Evolutionary conservation across 2,113 vertebrate genomes (phyloP).

Genomic region (Pseudonaja textilis): DNA sequence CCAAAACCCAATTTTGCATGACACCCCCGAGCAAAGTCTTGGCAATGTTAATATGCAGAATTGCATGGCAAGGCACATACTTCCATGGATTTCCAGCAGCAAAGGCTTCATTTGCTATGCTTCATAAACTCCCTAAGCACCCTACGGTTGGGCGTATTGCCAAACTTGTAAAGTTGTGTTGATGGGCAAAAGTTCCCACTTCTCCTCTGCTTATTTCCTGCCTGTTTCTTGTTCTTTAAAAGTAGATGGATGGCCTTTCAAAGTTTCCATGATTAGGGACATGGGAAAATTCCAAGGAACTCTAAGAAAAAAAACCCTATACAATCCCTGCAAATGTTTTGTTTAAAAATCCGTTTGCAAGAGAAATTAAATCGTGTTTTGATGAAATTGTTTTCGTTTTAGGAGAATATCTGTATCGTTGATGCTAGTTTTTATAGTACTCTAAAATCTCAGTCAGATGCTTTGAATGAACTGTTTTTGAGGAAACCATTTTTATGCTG

Average conservation of each 20-base stretch:
- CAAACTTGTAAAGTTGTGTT: slow-evolving; percentile 44
- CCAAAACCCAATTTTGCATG: slow-evolving; percentile 78
- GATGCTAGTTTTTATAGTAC: neutral
- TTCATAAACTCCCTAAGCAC: slow-evolving; percentile 76
- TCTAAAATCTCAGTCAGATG: neutral
- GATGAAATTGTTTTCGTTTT: neutral
- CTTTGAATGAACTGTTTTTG: neutral
- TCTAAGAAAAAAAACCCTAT: neutral
- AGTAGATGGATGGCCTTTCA: neutral
- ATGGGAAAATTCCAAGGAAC: neutral
- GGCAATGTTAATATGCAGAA: slow-evolving; percentile 73
- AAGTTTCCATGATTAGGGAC: neutral
- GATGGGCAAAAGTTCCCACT: slow-evolving; percentile 29
- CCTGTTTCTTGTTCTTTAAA: neutral
- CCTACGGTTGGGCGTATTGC: slow-evolving; percentile 68
- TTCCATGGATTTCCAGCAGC: slow-evolving; percentile 71
- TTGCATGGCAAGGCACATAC: slow-evolving; percentile 73
- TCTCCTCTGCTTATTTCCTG: slow-evolving; percentile 39
- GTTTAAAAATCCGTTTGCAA: neutral
- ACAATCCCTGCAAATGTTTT: neutral
- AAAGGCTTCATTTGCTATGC: slow-evolving; percentile 75
- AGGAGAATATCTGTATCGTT: neutral
- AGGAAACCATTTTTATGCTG: neutral
- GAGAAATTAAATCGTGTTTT: neutral
- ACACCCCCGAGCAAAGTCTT: slow-evolving; percentile 75